A percentile compares a stretch with the other conserved stretches of the same genome.
Conservation (phyloP, 92 coral and sea anemone genomes). For the Palythoa caribaeorum region DNA sequence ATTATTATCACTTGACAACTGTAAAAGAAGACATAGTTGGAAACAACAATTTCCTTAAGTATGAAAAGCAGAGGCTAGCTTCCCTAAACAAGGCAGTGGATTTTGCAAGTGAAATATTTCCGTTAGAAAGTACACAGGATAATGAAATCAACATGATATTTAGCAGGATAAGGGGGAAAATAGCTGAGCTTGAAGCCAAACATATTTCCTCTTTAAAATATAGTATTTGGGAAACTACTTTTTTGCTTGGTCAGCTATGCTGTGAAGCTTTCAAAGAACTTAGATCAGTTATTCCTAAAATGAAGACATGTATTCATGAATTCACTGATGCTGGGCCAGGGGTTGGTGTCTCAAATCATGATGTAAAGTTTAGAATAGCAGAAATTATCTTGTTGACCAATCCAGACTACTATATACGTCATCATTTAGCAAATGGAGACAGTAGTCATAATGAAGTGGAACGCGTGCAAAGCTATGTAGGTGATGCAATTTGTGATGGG, state of each 20-base stretch:
- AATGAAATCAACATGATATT: slow-evolving; percentile 1
- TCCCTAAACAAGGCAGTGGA: slow-evolving; percentile 6
- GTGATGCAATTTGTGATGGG: slow-evolving; percentile 60
- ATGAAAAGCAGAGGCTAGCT: slow-evolving; percentile 5
- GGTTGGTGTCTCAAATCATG: slow-evolving; percentile 12
- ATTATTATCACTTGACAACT: background rate
- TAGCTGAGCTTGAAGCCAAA: slow-evolving; percentile 4
- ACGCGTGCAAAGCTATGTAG: slow-evolving; percentile 46
- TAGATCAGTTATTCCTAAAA: slow-evolving; percentile 1
- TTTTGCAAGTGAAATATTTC: background rate
- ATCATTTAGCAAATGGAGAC: slow-evolving; percentile 5
- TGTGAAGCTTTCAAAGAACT: slow-evolving; percentile 3
- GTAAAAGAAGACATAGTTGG: slow-evolving; percentile 8
- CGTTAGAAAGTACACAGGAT: slow-evolving; percentile 4
- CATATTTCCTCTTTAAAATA: slow-evolving; percentile 1
- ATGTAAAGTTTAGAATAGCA: slow-evolving; percentile 16
- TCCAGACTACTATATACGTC: slow-evolving; percentile 17
- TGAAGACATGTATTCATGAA: background rate
- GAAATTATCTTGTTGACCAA: slow-evolving; percentile 8
- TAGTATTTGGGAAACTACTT: slow-evolving; percentile 2
- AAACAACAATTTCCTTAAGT: slow-evolving; percentile 2
- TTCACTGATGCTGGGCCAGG: slow-evolving; percentile 5
- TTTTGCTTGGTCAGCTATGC: slow-evolving; percentile 4
- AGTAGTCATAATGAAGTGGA: slow-evolving; percentile 41
- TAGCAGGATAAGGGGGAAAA: slow-evolving; percentile 4